Evolutionary conservation across 2,797 vertebrate genomes (phyloP).

Genomic region (Sternotherus odoratus): DNA sequence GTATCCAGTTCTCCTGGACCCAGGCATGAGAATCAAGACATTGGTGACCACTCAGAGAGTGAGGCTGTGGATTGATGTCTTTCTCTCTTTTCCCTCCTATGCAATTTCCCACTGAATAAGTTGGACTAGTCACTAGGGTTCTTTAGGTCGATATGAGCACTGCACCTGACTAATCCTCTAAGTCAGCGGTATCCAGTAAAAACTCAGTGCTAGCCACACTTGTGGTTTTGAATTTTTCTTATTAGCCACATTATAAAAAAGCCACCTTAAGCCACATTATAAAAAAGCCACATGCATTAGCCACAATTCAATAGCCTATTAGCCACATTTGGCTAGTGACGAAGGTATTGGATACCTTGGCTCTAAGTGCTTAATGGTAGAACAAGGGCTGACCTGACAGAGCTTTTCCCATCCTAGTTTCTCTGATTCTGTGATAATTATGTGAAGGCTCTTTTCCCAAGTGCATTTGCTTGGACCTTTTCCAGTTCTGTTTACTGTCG

Average conservation of each 20-base stretch:
- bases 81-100: neutral
- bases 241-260: too few species aligned
- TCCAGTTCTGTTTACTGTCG: neutral
- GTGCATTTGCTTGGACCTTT: neutral
- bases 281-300: too few species aligned
- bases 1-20: neutral
- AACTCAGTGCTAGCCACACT: too few species aligned
- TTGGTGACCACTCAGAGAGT: neutral
- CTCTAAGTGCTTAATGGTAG: neutral
- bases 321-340: too few species aligned
- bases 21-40: neutral
- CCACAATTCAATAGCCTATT: too few species aligned
- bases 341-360: too few species aligned
- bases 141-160: neutral
- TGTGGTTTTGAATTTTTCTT: too few species aligned
- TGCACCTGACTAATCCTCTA: neutral
- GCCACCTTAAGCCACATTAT: too few species aligned
- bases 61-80: neutral
- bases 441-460: neutral
- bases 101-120: accelerated
- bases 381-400: neutral
- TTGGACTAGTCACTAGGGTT: neutral
- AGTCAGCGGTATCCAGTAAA: too few species aligned
- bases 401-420: neutral
- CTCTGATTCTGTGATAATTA: neutral